These are phyloP conservation scores for Ochlodes sylvanus DNA, from an alignment of 2,888 invertebrate species.

Conservation along the genomic window DNA sequence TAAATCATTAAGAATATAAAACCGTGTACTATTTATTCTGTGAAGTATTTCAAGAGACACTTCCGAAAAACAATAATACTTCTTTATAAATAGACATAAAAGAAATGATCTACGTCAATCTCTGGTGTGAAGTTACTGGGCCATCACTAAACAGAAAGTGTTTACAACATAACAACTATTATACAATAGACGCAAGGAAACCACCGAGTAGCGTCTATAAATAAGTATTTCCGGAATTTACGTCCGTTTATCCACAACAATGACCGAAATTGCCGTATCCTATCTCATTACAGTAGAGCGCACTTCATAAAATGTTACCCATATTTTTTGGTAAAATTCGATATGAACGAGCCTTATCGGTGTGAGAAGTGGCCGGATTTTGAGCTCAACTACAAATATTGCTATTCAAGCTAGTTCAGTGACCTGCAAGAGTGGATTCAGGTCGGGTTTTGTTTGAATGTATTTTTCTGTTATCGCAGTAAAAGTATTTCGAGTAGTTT, in stretches of 20 bases:
- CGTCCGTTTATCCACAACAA: conserved; percentile 56
- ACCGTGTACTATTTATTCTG: no score
- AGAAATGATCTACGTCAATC: no score
- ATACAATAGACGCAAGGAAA: conserved; percentile 46
- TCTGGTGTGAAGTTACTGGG: no score
- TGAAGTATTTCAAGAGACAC: no score
- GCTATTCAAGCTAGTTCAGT: conserved; percentile 23
- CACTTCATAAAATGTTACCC: conserved; percentile 56
- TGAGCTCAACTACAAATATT: conserved; percentile 42
- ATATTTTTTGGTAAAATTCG: conserved; percentile 50
- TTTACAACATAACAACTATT: conserved; percentile 42
- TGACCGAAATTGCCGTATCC: conserved; percentile 54
- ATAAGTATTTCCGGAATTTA: conserved; percentile 56
- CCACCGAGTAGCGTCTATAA: conserved; percentile 49
- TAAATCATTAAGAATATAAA: no score
- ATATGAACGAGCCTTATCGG: conserved; percentile 48
- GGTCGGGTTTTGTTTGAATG: conserved; percentile 8
- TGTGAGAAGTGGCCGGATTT: conserved; percentile 44
- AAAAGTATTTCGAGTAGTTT: conserved; percentile 4
- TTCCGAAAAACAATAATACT: no score
- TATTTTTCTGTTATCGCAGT: conserved; percentile 8
- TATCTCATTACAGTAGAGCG: conserved; percentile 56
- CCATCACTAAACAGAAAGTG: conserved; percentile 33
- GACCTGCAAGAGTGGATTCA: conserved; percentile 18
- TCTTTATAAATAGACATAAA: no score